Base-by-base conservation (phyloP, 2,888 invertebrate species). In the Coremacera marginata region DNA sequence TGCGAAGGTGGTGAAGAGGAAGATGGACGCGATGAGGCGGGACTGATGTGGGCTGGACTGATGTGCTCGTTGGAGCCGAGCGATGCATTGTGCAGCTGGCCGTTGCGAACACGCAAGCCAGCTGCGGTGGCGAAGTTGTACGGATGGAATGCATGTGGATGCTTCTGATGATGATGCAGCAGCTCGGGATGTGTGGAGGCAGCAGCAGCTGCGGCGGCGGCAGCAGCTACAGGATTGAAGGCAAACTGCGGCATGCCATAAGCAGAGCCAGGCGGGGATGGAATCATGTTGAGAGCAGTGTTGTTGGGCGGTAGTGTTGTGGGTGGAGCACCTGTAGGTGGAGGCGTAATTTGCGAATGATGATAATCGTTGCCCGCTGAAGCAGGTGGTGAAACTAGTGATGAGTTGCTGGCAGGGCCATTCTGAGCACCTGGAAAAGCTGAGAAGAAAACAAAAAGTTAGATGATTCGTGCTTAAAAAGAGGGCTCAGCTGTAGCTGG, bases 231-330 rank as follows among this genome's bases (percentile, higher is more conserved):
- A 22, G 88, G 86, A 78, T 88, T 88, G 83, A 92, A 92, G 5
- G 92, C 91, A 44, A 93, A 86, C 62, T 92, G 91, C 57, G 92
- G 92, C 81, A 93, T 85, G 80, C 82, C 92, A 1, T 85, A 85
- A 3, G 83, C 82, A 0, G 85, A 83, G 14, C 86, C 87, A 5
- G 92, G 91, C 14, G 92, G 91, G 9, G 92, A 91, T n/a, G 92
- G 91, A 72, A 92, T 89, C 79, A 92, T 83, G n/a, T 83, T 78
- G 4, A 81, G 77, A 5, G 83, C 79, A 4, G 82, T 78, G 1
- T 70, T 75, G 57, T 80, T 79, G 25, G 84, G 77, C 31, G 81
- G 80, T 31, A 81, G 68, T 11, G 19, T 55, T 19, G 27, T 19
- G 9, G 65, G 60, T 49, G 77, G 79, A 19, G 60, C 79, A 25